Evolutionary conservation across 1,140 invertebrate genomes (phyloP), one percentile per base, ranked within the genome.

Genomic region (Hypothenemus hampei): DNA sequence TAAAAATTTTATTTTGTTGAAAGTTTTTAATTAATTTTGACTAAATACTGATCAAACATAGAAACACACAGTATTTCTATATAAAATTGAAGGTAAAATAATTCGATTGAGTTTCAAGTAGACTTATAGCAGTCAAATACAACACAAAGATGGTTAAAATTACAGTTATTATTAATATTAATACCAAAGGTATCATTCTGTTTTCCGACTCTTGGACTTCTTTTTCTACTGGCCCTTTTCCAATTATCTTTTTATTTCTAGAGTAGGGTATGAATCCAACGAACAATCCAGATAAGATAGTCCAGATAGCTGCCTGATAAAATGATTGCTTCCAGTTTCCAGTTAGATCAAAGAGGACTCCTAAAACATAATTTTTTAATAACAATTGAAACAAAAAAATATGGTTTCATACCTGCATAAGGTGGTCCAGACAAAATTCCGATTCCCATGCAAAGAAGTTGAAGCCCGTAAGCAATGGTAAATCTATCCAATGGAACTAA

Each of bases 391-490:
- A 21, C 11, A 6, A 37, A 18, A 23, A 29, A 56, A 18, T 48
- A 22, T 37, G 11, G 8, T 50, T 6, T 50, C n/a, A 56, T 60
- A 75, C 80, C 80, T 54, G 79, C 79, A 65, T 80, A 73, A 3
- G 80, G 80, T 4, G 80, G 80, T 29, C 80, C 80, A 20, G 73
- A 67, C 22, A 82, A 67, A 70, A 80, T 78, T 29, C 80, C 80
- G 49, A 82, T 72, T 4, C 93, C 93, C 74, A 94, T 89, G 64
- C 91, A 87, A 11, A 95, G 72, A 15, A 93, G 73, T 33, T 91
- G 81, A 23, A 96, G 73, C 23, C 93, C 92, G 70, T 95, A 95
- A 5, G 89, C 90, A 60, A 85, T 86, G 1, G 91, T 92, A 68
- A 97, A 93, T 41, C 79, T 73, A 41, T 89, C 85, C 58, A 91